Percentiles rank a stretch among this genome's conserved stretches.
Evolutionary conservation across 2,113 vertebrate species (phyloP).

Genomic region (Eolophus roseicapilla): DNA sequence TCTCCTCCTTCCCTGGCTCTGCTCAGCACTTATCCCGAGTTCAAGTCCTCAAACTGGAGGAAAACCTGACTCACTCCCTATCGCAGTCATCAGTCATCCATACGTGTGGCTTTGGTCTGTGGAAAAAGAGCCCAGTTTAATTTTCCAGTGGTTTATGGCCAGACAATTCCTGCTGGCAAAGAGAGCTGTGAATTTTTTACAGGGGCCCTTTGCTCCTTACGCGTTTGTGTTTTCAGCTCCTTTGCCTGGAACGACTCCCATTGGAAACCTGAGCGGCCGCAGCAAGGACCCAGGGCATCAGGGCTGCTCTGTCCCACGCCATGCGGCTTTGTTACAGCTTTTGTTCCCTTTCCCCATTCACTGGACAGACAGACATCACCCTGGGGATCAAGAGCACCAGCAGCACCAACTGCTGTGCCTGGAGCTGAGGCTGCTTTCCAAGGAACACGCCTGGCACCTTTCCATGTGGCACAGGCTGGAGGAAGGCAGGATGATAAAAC

Average conservation of each 20-base stretch:
- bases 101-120: neutral
- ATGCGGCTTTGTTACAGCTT: rapidly evolving
- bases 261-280: neutral
- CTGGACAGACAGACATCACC: neutral
- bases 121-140: constrained; percentile 3
- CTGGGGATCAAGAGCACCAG: neutral
- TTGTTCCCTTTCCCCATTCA: neutral
- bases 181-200: neutral
- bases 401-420: neutral
- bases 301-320: neutral
- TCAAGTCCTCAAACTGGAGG: neutral
- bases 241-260: neutral
- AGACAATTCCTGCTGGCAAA: constrained; percentile 20
- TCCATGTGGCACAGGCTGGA: neutral
- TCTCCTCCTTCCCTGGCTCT: neutral
- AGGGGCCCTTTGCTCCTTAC: neutral
- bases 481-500: neutral
- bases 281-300: rapidly evolving
- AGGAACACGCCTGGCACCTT: neutral
- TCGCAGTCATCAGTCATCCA: neutral
- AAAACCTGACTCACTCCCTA: constrained; percentile 35
- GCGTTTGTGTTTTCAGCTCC: neutral
- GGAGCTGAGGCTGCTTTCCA: neutral
- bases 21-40: neutral
- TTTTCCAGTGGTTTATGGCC: constrained; percentile 35